These are phyloP conservation scores for Guaruba guarouba DNA, from an alignment of 2,113 vertebrate species.

Conservation along the genomic window DNA sequence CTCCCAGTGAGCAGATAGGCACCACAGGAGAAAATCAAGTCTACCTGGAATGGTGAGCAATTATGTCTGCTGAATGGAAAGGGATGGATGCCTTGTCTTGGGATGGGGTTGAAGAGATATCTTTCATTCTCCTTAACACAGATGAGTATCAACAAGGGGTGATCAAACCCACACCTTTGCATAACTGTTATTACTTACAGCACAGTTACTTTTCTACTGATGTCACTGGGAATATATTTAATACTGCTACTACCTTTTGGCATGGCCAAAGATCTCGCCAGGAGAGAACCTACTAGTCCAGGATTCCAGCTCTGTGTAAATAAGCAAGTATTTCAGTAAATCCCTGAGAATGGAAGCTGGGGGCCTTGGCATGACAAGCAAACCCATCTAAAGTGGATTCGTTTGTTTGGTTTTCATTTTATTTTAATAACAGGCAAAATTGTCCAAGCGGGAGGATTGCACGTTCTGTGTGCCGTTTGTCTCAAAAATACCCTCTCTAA, in stretches of 20 bases:
- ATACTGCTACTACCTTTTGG: not conserved
- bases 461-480: not conserved
- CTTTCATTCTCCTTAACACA: not conserved
- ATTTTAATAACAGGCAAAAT: slow-evolving; percentile 2
- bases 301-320: not conserved
- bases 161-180: not conserved
- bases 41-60: not conserved
- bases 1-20: accelerated
- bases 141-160: not conserved
- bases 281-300: not conserved
- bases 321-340: slow-evolving; percentile 40
- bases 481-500: not conserved
- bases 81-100: not conserved
- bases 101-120: not conserved
- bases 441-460: not conserved
- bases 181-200: not conserved
- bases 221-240: slow-evolving; percentile 8
- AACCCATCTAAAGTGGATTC: not conserved
- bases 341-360: not conserved
- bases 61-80: not conserved
- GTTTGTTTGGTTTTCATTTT: not conserved
- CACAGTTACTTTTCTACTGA: not conserved
- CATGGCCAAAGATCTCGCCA: not conserved
- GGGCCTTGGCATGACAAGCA: not conserved
- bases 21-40: not conserved